Evolutionary conservation across 1,140 invertebrate genomes (phyloP), one percentile per base, ranked within the genome.

Genomic region (Drosophila tani): DNA sequence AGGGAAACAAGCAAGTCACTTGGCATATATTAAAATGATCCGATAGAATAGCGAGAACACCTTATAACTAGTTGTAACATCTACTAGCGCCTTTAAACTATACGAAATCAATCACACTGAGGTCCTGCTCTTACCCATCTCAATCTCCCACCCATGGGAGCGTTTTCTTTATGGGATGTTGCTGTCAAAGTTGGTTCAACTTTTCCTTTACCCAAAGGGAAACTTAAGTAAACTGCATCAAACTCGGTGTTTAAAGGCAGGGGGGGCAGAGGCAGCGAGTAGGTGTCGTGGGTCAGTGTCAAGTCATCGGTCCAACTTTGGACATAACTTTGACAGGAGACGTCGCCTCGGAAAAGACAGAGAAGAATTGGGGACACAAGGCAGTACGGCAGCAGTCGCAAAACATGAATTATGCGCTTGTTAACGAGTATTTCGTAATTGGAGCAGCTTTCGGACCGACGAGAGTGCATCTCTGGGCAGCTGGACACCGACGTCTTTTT

Each of bases 181-280:
- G 17, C 46, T 79, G 79, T 75, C 50, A 63, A 76, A 76, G 56
- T 69, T 56, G 27, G 8, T 1, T 21, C 32, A 81, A 69, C 62
- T 50, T 67, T 77, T 24, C 21, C 46, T 57, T 21, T 38, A 2
- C 82, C 78, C 74, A 63, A 40, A 49, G 43, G 50, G n/a, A 66
- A 87, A 82, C 75, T 86, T 76, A 79, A 80, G 75, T 68, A 82
- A 86, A 86, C 83, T 82, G 79, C 83, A 82, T 73, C 60, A 76
- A 87, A 75, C 78, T 81, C 43, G 79, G 74, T 67, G 74, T 70
- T 70, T 38, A n/a, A n/a, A 21, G 17, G n/a, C n/a, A 53, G 50
- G 43, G 47, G 41, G 24, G 14, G 14, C 24, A 11, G 32, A 32
- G 9, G 32, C 32, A 35, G 9, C 32, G 32, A 35, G 32, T 11